Evolutionary conservation across 1,140 invertebrate species (phyloP).

Genomic region (Rhagoletis zephyria): DNA sequence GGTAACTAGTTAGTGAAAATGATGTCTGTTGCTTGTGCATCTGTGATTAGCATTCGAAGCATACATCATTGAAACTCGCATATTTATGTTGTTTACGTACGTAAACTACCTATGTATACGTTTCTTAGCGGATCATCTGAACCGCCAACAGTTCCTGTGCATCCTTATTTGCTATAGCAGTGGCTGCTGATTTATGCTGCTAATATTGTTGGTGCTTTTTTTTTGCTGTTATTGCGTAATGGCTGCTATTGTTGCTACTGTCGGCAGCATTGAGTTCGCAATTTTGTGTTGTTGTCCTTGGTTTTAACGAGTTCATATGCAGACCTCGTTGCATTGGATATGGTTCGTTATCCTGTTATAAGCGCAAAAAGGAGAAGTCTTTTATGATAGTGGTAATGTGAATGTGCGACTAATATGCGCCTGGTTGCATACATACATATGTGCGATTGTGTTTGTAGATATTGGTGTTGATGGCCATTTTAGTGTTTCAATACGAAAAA

Average conservation of each 20-base stretch:
- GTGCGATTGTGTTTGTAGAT: background rate
- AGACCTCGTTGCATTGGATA: conserved; percentile 16
- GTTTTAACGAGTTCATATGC: background rate
- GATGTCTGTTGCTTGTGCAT: background rate
- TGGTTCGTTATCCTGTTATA: conserved; percentile 47
- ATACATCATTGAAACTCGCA: background rate
- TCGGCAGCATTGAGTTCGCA: background rate
- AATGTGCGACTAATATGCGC: background rate
- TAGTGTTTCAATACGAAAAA: background rate
- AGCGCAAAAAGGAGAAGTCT: background rate
- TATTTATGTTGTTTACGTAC: too few relatives aligned
- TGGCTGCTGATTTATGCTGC: background rate
- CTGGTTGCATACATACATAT: background rate
- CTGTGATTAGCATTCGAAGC: conserved; percentile 50
- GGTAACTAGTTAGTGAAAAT: background rate
- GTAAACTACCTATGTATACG: background rate
- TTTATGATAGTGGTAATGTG: background rate
- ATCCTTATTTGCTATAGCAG: background rate
- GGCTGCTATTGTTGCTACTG: background rate
- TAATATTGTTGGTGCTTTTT: conserved; percentile 12
- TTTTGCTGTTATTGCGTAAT: background rate
- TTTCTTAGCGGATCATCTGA: background rate
- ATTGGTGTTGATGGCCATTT: background rate
- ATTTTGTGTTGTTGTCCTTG: background rate
- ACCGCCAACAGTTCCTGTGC: background rate